phyloP scores from a whole-genome alignment of 2,888 invertebrate genomes.

The Phalera bucephala region DNA sequence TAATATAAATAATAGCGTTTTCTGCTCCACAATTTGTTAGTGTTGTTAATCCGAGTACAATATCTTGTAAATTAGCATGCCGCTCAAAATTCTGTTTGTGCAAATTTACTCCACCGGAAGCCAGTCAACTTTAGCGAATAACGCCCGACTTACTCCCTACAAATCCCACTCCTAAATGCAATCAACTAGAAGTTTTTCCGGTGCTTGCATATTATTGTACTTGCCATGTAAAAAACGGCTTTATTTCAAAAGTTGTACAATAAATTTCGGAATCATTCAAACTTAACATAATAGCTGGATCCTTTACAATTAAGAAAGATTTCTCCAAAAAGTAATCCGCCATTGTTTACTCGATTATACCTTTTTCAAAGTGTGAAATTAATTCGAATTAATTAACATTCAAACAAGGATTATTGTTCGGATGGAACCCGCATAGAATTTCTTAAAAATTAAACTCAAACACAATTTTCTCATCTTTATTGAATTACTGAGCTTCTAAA shows the following conservation, averaged over 20 bases:
- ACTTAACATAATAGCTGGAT: constrained; percentile 23
- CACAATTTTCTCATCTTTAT: constrained; percentile 50
- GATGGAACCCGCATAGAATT: constrained; percentile 54
- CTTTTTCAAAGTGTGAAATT: constrained; percentile 58
- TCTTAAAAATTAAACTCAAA: constrained; percentile 55
- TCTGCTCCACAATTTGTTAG: constrained; percentile 23
- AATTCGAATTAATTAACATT: constrained; percentile 74
- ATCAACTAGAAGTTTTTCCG: constrained; percentile 37
- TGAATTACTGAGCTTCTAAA: constrained; percentile 43
- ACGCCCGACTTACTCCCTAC: constrained; percentile 35
- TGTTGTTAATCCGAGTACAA: constrained; percentile 30
- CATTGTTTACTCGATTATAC: constrained; percentile 54
- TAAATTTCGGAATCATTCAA: constrained; percentile 11
- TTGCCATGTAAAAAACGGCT: constrained; percentile 6
- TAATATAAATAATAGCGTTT: no score
- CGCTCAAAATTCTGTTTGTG: constrained; percentile 45
- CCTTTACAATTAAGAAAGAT: constrained; percentile 36
- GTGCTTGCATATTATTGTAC: constrained; percentile 15
- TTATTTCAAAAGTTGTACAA: constrained; percentile 10
- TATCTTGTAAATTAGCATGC: constrained; percentile 39
- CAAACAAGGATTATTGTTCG: constrained; percentile 73
- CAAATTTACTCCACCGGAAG: constrained; percentile 30
- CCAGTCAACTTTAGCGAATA: constrained; percentile 33
- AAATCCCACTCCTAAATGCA: constrained; percentile 46
- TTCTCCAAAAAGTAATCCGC: constrained; percentile 37